Conservation (phyloP, 2,797 vertebrate genomes). For the Xenops minutus region DNA sequence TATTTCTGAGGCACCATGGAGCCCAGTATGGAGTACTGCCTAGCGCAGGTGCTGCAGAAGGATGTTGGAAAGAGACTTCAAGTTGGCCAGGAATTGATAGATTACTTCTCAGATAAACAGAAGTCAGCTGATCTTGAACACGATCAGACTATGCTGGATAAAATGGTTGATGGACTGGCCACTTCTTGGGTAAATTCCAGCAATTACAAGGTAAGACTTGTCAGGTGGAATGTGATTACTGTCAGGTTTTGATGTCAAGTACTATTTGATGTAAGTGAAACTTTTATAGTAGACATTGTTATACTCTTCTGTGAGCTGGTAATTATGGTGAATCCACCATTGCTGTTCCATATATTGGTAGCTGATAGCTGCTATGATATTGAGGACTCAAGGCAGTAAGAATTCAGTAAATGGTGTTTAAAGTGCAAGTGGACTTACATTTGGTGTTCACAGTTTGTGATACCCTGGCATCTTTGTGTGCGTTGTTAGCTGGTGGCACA, state of each 20-base stretch:
- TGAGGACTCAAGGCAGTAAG: background rate
- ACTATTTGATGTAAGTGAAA: background rate
- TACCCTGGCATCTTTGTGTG: background rate
- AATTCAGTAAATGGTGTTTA: background rate
- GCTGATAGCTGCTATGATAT: background rate
- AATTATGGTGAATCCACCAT: background rate
- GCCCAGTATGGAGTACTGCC: conserved; percentile 92
- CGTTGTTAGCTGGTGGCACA: background rate
- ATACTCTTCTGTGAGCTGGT: background rate
- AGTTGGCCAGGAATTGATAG: conserved; percentile 93
- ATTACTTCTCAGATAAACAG: conserved; percentile 91
- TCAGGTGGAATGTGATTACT: background rate
- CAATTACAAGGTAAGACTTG: conserved; percentile 93
- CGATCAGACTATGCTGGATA: conserved; percentile 94
- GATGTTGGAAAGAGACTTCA: conserved; percentile 94
- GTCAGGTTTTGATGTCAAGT: background rate
- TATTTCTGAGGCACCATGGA: conserved; percentile 82
- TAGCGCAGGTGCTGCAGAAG: conserved; percentile 93
- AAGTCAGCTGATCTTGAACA: conserved; percentile 94
- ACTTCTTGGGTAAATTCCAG: conserved; percentile 97
- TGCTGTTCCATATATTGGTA: background rate
- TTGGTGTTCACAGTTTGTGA: background rate
- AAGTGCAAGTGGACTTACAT: background rate
- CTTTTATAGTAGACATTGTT: background rate
- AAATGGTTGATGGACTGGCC: conserved; percentile 94